Conservation (phyloP, 2,113 vertebrate genomes). For the Zingel zingel region DNA sequence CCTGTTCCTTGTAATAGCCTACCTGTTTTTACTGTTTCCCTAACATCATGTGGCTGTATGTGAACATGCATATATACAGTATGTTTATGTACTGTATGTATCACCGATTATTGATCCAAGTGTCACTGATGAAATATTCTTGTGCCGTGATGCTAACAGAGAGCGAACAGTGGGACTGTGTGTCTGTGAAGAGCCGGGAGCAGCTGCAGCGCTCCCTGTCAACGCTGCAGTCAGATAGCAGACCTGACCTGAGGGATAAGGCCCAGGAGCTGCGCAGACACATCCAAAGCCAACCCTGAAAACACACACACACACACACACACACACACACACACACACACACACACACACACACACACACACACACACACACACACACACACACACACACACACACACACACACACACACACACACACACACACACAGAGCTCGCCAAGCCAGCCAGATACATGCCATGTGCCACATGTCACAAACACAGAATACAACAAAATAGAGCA, state of each 20-base stretch:
- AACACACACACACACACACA: background rate
- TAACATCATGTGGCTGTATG: too few species aligned
- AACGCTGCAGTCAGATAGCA: conserved; percentile 92
- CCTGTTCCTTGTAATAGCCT: too few species aligned
- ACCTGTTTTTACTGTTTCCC: too few species aligned
- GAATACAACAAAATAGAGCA: conserved; percentile 7
- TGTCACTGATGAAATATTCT: conserved; percentile 1
- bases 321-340: background rate
- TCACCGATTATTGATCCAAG: background rate
- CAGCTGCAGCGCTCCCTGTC: conserved; percentile 90
- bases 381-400: too few species aligned
- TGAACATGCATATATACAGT: too few species aligned
- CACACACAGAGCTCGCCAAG: background rate
- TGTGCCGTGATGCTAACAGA: conserved; percentile 77
- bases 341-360: background rate
- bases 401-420: background rate
- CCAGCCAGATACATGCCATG: conserved; percentile 2
- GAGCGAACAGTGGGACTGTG: conserved; percentile 91
- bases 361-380: background rate
- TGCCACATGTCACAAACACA: conserved; percentile 21
- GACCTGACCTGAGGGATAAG: conserved; percentile 92
- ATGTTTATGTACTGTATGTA: too few species aligned
- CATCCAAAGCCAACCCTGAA: conserved; percentile 87
- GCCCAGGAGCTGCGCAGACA: conserved; percentile 91
- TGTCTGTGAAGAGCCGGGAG: conserved; percentile 89